Conservation (phyloP, 2,888 invertebrate species). For the Gibbula magus region DNA sequence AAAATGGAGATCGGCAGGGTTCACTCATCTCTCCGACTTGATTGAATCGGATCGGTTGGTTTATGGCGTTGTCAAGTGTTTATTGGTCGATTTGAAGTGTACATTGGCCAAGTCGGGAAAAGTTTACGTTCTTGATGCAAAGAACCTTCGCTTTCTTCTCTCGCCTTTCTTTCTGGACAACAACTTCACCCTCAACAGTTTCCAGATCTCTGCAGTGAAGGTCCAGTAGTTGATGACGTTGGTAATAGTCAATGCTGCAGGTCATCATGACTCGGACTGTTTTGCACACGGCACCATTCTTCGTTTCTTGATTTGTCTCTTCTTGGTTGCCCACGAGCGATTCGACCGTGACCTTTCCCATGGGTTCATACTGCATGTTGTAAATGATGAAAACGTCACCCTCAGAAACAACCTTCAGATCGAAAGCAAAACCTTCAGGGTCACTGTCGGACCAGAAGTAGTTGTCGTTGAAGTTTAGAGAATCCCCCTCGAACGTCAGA, state of each 20-base stretch:
- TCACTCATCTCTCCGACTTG: neutral
- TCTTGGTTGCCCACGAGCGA: conserved; percentile 48
- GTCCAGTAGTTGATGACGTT: conserved; percentile 45
- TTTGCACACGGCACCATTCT: conserved; percentile 44
- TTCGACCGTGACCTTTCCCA: conserved; percentile 53
- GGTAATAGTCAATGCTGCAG: conserved; percentile 53
- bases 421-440: conserved; percentile 84
- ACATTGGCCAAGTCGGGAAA: conserved; percentile 48
- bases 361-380: conserved; percentile 44
- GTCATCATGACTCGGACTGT: conserved; percentile 50
- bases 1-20: too few relatives aligned
- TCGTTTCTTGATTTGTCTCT: conserved; percentile 37
- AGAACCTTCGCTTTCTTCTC: conserved; percentile 43
- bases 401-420: conserved; percentile 78
- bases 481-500: conserved; percentile 83
- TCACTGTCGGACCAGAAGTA: conserved; percentile 88
- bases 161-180: conserved; percentile 50
- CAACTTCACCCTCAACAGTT: conserved; percentile 50
- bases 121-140: conserved; percentile 46
- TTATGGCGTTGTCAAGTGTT: neutral
- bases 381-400: conserved; percentile 86
- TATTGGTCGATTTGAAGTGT: conserved; percentile 47
- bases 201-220: conserved; percentile 47
- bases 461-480: conserved; percentile 80
- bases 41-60: neutral